phyloP scores from a whole-genome alignment of 1,140 invertebrate genomes.

The Macrobrachium rosenbergii region DNA sequence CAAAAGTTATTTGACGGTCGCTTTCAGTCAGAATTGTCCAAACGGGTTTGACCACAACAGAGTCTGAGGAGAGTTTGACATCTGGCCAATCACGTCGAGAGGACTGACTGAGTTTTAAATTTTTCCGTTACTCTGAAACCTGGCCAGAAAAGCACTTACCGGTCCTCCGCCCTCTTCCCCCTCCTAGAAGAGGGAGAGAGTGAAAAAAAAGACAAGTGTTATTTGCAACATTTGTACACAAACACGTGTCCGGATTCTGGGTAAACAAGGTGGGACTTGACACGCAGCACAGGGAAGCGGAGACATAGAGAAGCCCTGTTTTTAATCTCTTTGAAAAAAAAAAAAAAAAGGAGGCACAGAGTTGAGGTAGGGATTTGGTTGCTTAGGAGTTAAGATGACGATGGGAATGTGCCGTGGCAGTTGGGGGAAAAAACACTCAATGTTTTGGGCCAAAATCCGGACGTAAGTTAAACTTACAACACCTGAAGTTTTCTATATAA shows the following conservation, averaged over 20 bases:
- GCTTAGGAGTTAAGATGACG: not conserved
- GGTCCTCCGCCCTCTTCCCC: slow-evolving; percentile 56
- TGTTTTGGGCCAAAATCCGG: slow-evolving; percentile 37
- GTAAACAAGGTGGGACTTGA: slow-evolving; percentile 1
- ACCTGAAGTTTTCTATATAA: slow-evolving; percentile 20
- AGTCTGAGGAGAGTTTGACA: too few relatives aligned
- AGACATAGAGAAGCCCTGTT: slow-evolving; percentile 10
- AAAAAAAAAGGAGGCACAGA: not conserved
- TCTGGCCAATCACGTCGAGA: too few relatives aligned
- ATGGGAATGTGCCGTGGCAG: not conserved
- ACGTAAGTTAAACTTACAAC: slow-evolving; percentile 41
- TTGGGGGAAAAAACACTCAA: too few relatives aligned
- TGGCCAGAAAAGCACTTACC: slow-evolving; percentile 54
- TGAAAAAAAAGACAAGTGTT: slow-evolving; percentile 57
- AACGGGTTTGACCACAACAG: too few relatives aligned
- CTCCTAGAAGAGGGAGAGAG: slow-evolving; percentile 62
- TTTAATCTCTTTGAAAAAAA: not conserved
- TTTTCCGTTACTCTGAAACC: slow-evolving; percentile 26
- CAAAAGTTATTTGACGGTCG: too few relatives aligned
- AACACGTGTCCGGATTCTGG: slow-evolving; percentile 51
- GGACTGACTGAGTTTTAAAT: not conserved
- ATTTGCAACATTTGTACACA: slow-evolving; percentile 62
- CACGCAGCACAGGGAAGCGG: too few relatives aligned
- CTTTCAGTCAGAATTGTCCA: too few relatives aligned
- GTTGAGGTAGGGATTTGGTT: not conserved